These are phyloP conservation scores for Drosophila arawakana DNA, from an alignment of 1,140 invertebrate species.

Conservation along the genomic window DNA sequence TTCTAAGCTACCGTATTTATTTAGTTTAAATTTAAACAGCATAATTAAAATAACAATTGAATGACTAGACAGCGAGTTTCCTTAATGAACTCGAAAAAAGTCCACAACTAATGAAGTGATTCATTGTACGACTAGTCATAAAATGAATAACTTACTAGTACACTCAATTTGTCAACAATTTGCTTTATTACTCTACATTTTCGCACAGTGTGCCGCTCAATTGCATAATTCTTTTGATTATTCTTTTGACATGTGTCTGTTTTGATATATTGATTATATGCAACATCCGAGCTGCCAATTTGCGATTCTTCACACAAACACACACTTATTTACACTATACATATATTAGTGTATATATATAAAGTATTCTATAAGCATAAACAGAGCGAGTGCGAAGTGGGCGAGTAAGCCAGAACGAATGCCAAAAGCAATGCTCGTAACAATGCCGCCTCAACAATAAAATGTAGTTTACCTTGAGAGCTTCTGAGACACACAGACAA, in stretches of 20 bases:
- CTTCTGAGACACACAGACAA: no score
- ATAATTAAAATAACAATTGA: no score
- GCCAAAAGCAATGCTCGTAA: slow-evolving; percentile 78
- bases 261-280: slow-evolving; percentile 40
- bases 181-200: background rate
- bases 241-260: slow-evolving; percentile 28
- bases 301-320: slow-evolving; percentile 22
- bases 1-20: no score
- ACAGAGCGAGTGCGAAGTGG: slow-evolving; percentile 37
- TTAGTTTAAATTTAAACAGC: no score
- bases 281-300: slow-evolving; percentile 8
- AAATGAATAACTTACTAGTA: no score
- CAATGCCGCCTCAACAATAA: slow-evolving; percentile 82
- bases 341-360: slow-evolving; percentile 15
- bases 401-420: slow-evolving; percentile 79
- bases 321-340: slow-evolving; percentile 10
- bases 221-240: slow-evolving; percentile 41
- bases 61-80: no score
- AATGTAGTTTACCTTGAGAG: slow-evolving; percentile 83
- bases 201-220: slow-evolving; percentile 22
- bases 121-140: no score
- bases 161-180: no score
- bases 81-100: no score
- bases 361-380: slow-evolving; percentile 23
- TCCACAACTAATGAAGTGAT: no score